Evolutionary conservation across 2,888 invertebrate genomes (phyloP).

Genomic region (Drosophila limbata): DNA sequence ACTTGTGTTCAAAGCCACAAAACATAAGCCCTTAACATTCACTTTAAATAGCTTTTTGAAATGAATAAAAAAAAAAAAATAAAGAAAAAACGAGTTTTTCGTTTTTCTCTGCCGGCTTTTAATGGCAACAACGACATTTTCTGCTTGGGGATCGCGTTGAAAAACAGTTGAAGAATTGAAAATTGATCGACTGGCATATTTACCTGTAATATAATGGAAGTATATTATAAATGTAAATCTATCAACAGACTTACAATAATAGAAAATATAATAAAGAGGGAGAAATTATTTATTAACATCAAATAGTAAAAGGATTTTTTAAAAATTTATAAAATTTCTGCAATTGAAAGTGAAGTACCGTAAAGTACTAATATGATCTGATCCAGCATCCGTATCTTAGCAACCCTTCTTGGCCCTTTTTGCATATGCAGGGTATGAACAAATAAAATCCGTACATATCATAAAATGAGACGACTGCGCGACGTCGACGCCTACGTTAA

Average conservation of each 20-base stretch:
- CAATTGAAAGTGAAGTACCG: no score
- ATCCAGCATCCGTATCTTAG: not conserved
- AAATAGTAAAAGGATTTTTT: no score
- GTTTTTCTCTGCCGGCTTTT: slow-evolving; percentile 62
- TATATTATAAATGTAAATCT: no score
- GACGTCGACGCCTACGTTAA: slow-evolving; percentile 45
- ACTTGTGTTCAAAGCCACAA: slow-evolving; percentile 41
- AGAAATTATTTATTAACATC: no score
- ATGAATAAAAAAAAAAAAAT: slow-evolving; percentile 11
- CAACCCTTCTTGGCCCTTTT: slow-evolving; percentile 13
- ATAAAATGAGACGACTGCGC: slow-evolving; percentile 33
- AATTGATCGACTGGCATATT: slow-evolving; percentile 30
- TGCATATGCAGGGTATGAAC: slow-evolving; percentile 29
- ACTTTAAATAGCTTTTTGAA: slow-evolving; percentile 71
- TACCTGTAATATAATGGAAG: slow-evolving; percentile 18
- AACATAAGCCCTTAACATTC: slow-evolving; percentile 73
- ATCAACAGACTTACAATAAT: no score
- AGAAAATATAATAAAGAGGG: no score
- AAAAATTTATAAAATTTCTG: no score
- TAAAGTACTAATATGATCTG: not conserved
- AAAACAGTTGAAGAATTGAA: slow-evolving; percentile 23
- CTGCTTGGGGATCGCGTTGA: slow-evolving; percentile 37
- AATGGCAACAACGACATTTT: slow-evolving; percentile 74
- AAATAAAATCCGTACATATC: slow-evolving; percentile 41
- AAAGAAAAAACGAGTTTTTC: slow-evolving; percentile 67